Conservation (phyloP, 2,797 vertebrate species). For the Schizopygopsis malacanthus region DNA sequence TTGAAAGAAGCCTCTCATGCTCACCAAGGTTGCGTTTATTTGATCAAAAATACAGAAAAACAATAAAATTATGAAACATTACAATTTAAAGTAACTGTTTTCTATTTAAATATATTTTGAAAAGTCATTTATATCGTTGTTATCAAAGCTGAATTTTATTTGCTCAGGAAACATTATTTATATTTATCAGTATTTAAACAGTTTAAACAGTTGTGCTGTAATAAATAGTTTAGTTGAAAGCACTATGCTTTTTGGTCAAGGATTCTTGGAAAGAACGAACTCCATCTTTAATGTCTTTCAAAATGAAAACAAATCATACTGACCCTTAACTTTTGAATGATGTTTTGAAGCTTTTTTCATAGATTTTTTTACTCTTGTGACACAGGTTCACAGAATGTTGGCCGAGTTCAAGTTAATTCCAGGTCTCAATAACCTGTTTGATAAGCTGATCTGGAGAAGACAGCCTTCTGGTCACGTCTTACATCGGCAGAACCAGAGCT, state of each 20-base stretch:
- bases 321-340: neutral
- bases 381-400: slow-evolving; percentile 97
- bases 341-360: neutral
- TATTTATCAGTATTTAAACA: neutral
- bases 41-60: too few relatives aligned
- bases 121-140: neutral
- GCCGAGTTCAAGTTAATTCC: slow-evolving; percentile 97
- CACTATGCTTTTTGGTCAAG: neutral
- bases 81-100: neutral
- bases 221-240: neutral
- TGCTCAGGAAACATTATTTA: neutral
- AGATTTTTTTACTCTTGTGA: neutral
- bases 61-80: too few relatives aligned
- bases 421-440: slow-evolving; percentile 98
- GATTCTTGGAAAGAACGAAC: too few relatives aligned
- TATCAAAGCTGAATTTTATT: neutral
- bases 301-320: neutral
- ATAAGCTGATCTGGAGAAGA: slow-evolving; percentile 98
- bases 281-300: neutral
- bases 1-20: too few relatives aligned
- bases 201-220: too few relatives aligned
- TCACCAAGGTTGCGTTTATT: too few relatives aligned
- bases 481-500: slow-evolving; percentile 97
- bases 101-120: neutral
- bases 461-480: slow-evolving; percentile 89